These are phyloP conservation scores for Heliornis fulica DNA, from an alignment of 2,113 vertebrate genomes.

Conservation along the genomic window DNA sequence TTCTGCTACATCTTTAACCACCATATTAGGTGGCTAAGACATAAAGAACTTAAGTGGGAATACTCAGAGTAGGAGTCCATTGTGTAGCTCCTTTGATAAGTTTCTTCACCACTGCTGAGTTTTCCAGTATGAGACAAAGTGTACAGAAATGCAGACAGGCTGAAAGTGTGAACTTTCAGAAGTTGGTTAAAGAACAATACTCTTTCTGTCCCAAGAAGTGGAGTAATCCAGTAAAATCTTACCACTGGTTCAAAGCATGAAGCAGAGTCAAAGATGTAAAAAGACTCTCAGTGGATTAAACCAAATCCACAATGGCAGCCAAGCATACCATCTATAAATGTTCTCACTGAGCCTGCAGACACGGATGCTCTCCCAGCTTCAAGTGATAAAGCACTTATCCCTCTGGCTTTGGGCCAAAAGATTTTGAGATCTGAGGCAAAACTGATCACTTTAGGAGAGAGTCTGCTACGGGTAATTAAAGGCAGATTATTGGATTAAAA, in stretches of 20 bases:
- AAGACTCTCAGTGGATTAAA: slow-evolving; percentile 36
- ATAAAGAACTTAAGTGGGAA: background rate
- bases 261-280: background rate
- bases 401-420: slow-evolving; percentile 51
- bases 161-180: background rate
- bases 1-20: background rate
- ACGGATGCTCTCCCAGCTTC: slow-evolving; percentile 10
- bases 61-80: background rate
- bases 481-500: slow-evolving; percentile 69
- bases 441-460: slow-evolving; percentile 56
- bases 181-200: background rate
- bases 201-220: background rate
- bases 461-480: slow-evolving; percentile 62
- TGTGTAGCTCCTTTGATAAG: background rate
- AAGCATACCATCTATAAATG: slow-evolving; percentile 26
- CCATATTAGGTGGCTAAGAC: background rate
- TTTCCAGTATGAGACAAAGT: background rate
- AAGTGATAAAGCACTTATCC: slow-evolving; percentile 67
- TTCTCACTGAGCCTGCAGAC: slow-evolving; percentile 32
- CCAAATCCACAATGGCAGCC: slow-evolving; percentile 50
- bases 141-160: slow-evolving; percentile 1
- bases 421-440: slow-evolving; percentile 61
- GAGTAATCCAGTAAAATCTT: slow-evolving; percentile 32
- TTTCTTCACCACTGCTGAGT: background rate
- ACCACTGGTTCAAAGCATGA: background rate